Percentiles rank a stretch among this genome's conserved stretches.
phyloP scores from a whole-genome alignment of 35 echinoderm and acorn worm genomes.

The Diadema setosum region DNA sequence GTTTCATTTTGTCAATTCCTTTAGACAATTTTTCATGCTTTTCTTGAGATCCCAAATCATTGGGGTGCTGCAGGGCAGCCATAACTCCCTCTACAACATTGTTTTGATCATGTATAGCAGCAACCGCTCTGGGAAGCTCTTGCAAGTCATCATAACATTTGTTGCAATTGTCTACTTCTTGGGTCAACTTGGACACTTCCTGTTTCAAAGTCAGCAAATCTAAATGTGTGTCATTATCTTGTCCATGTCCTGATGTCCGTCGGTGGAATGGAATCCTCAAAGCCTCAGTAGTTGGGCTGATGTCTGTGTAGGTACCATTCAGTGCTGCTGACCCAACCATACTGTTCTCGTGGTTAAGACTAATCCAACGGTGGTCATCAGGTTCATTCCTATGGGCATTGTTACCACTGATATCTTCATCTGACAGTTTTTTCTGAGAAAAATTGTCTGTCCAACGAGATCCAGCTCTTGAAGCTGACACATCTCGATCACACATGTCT shows the following conservation, averaged over 20 bases:
- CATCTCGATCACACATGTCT: background rate
- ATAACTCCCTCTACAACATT: background rate
- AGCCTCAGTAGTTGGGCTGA: too few relatives aligned
- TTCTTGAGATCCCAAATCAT: too few relatives aligned
- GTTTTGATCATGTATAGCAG: background rate
- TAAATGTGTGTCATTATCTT: background rate
- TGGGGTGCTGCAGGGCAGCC: background rate
- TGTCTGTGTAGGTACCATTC: background rate
- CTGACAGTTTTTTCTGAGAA: background rate
- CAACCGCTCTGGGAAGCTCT: background rate
- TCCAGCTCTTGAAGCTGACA: background rate
- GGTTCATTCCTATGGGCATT: background rate
- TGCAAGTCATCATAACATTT: background rate
- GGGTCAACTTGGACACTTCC: background rate
- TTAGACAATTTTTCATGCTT: too few relatives aligned
- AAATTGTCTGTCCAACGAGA: background rate
- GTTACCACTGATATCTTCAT: background rate
- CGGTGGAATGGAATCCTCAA: background rate
- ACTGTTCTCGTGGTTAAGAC: background rate
- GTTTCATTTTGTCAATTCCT: too few relatives aligned
- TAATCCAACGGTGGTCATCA: background rate
- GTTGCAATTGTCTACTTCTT: too few relatives aligned
- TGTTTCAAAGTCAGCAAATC: background rate
- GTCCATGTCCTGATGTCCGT: background rate
- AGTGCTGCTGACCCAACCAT: background rate